A percentile compares a stretch with the other conserved stretches of the same genome.
Evolutionary conservation across 1,140 invertebrate genomes (phyloP).

Genomic region (Drosophila athabasca): DNA sequence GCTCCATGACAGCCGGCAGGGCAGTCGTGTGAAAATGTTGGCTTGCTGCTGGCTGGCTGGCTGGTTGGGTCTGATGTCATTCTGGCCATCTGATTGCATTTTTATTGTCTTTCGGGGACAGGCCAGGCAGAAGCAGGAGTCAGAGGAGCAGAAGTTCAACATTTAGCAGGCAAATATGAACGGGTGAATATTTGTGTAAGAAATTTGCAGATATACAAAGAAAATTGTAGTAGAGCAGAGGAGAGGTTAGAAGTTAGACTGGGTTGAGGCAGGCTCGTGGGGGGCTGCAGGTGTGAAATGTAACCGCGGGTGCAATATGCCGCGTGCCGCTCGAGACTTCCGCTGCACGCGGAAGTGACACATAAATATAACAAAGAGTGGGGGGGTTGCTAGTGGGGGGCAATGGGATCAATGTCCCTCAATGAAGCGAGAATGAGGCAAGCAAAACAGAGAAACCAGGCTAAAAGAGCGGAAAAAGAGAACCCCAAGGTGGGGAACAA

Average conservation of each 20-base stretch:
- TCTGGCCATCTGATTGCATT: conserved; percentile 39
- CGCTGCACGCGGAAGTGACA: conserved; percentile 48
- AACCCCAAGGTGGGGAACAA: background rate
- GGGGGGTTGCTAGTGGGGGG: conserved; percentile 8
- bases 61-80: conserved; percentile 55
- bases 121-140: background rate
- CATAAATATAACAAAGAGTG: conserved; percentile 14
- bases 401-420: conserved; percentile 78
- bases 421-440: conserved; percentile 66
- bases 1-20: conserved; percentile 32
- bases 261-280: too few species aligned
- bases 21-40: conserved; percentile 53
- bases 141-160: background rate
- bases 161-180: conserved; percentile 5
- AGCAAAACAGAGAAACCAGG: conserved; percentile 66
- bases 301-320: conserved; percentile 8
- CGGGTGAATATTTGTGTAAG: conserved; percentile 39
- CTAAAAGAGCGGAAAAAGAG: conserved; percentile 13
- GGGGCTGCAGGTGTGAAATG: conserved; percentile 30
- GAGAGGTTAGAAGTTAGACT: too few species aligned
- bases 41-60: background rate
- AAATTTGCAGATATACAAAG: conserved; percentile 36
- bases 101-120: conserved; percentile 57
- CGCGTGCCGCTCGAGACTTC: conserved; percentile 47
- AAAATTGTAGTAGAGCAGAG: too few species aligned